phyloP scores from a whole-genome alignment of 1,140 invertebrate genomes.

The Hirudo medicinalis region DNA sequence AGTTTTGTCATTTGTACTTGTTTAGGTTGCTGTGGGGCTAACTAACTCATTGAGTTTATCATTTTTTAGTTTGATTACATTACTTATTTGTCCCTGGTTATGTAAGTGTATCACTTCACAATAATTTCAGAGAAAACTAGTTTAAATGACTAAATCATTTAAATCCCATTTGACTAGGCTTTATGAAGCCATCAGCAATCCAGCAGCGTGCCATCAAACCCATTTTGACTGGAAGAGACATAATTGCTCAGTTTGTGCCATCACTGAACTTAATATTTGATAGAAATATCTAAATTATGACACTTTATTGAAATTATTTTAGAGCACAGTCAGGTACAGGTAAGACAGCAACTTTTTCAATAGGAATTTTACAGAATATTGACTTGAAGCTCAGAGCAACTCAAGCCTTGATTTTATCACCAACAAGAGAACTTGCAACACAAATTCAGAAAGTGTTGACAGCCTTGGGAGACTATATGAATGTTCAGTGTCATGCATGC shows the following conservation, averaged over 20 bases:
- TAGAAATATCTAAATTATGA: neutral
- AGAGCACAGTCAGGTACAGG: constrained; percentile 93
- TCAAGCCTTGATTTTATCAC: constrained; percentile 85
- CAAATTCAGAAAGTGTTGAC: constrained; percentile 93
- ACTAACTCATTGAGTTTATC: too few relatives aligned
- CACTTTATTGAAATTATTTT: constrained; percentile 25
- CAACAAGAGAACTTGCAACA: constrained; percentile 87
- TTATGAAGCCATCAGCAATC: constrained; percentile 98
- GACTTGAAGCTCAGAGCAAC: constrained; percentile 90
- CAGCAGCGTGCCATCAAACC: constrained; percentile 97
- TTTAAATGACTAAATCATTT: too few relatives aligned
- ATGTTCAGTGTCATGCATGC: constrained; percentile 95
- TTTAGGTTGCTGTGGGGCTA: too few relatives aligned
- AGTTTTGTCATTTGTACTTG: neutral
- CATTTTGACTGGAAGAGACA: constrained; percentile 51
- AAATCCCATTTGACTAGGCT: constrained; percentile 50
- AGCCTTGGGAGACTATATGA: constrained; percentile 96
- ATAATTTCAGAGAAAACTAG: too few relatives aligned
- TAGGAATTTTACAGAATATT: constrained; percentile 81
- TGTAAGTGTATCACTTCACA: too few relatives aligned
- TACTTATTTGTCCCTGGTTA: too few relatives aligned
- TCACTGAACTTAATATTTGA: too few relatives aligned
- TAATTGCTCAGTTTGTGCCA: constrained; percentile 38
- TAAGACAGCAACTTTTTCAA: constrained; percentile 97
- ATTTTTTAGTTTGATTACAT: too few relatives aligned